Evolutionary conservation across 2,797 vertebrate species (phyloP), one percentile per base, ranked within the genome.

Genomic region (Nyctalus aviator): DNA sequence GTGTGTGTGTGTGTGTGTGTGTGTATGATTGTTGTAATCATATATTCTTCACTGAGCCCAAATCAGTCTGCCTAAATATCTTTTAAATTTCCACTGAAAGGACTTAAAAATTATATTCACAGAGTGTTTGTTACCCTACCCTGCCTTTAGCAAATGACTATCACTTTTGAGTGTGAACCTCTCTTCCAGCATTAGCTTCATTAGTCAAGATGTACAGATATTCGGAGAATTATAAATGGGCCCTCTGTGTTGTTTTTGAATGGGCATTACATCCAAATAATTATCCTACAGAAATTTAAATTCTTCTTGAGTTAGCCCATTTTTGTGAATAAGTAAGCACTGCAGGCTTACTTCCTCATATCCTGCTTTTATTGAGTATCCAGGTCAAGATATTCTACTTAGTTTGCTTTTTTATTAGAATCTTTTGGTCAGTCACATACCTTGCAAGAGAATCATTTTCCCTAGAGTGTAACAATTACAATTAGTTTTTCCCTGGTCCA

Each of bases 391-490:
- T 94, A 94, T 83, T 94, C 73, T 93, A 89, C 91, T 83, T 94
- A 89, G 79, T 96, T 93, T 87, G 30, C 88, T 94, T 93, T 69
- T 94, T 78, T 94, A 41, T 96, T 94, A 95, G 88, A 94, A 79
- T 13, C 55, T 93, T 91, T 93, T 94, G 88, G 77, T 82, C 50
- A 5, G 76, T 95, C 93, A 87, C 84, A 85, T 87, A 95, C 87
- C 69, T 96, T 93, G 86, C 96, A 75, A 93, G 30, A 96, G 73
- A 94, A 68, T 93, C 69, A 48, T 91, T 97, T 97, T 94, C 92
- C 95, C 95, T 88, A 72, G 86, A 94, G 81, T 93, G 32, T 25
- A 96, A 91, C 94, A 96, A 93, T 66, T 90, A 35, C 84, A 96
- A 88, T 96, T 96, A 96, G 72, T 81, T 93, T 96, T 95, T 87